Evolutionary conservation across 2,888 invertebrate genomes (phyloP), one percentile per base, ranked within the genome.

Genomic region (Synergus laeviventris): DNA sequence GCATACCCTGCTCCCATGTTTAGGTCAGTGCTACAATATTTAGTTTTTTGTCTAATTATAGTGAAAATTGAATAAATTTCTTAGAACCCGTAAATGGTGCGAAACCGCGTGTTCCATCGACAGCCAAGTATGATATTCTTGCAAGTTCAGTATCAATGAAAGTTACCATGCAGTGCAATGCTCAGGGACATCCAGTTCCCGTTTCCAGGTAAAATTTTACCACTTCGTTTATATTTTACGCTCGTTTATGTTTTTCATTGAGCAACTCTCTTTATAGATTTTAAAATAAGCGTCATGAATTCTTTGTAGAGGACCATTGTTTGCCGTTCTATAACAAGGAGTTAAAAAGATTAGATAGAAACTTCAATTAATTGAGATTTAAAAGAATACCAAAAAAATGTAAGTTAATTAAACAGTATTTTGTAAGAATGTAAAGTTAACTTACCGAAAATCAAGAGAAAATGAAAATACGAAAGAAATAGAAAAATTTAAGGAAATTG

Each of bases 161-260:
- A 81, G 93, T 94, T 86, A 93, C 93, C 60, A 91, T 95, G 78
- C 91, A 94, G 64, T 95, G 95, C 87, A 94, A 94, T 84, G 94
- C 94, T 62, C 95, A 95, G 90, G 94, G 93, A 18, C 93, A 91
- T 91, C 96, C 95, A 75, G 93, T 95, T 82, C 95, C 95, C 85
- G 87, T 93, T 75, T 94, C 93, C 92, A 94, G 94, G 94, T 95
- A 92, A 79, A 79, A 56, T n/a, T 42, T 21, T 60, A 2, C 36
- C 1, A 54, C 38, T 14, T n/a, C n/a, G n/a, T n/a, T n/a, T n/a
- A n/a, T 36, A 31, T 21, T 36, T 66, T 74, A 56, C 39, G 18
- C 38, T 64, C 1, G 21, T n/a, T n/a, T 38, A 8, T 7, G 18
- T 61, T 54, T 64, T 36, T 73, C 21, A 18, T n/a, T n/a, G n/a